These are phyloP conservation scores for Pungitius pungitius DNA, from an alignment of 2,113 vertebrate species.

Conservation along the genomic window DNA sequence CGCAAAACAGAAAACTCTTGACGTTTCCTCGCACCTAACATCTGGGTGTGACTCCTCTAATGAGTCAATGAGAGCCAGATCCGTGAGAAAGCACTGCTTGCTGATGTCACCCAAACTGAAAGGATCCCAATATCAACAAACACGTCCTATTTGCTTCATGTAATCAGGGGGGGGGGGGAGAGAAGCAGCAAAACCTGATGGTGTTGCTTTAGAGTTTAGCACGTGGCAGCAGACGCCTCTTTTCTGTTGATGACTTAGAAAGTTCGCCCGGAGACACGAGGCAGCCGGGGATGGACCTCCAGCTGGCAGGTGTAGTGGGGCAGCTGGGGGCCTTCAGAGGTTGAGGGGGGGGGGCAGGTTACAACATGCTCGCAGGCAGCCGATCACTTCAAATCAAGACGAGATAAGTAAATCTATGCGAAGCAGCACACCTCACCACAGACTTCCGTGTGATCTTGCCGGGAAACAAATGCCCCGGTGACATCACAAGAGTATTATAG, in stretches of 20 bases:
- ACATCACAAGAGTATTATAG: neutral
- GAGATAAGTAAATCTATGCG: slow-evolving; percentile 31
- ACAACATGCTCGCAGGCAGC: slow-evolving; percentile 49
- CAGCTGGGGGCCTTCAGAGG: slow-evolving; percentile 38
- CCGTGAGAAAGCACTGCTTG: slow-evolving; percentile 35
- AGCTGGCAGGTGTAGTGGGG: slow-evolving; percentile 66
- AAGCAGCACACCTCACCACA: slow-evolving; percentile 23
- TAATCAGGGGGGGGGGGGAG: neutral
- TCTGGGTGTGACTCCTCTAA: neutral
- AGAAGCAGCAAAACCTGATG: slow-evolving; percentile 19
- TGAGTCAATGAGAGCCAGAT: slow-evolving; percentile 36
- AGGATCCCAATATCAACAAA: slow-evolving; percentile 50
- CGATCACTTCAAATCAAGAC: slow-evolving; percentile 30
- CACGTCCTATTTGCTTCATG: slow-evolving; percentile 36
- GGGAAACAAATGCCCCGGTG: neutral
- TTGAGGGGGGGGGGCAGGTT: slow-evolving; percentile 50
- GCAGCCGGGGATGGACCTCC: slow-evolving; percentile 25
- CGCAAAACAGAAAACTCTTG: slow-evolving; percentile 4
- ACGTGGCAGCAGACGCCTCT: slow-evolving; percentile 54
- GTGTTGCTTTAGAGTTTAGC: slow-evolving; percentile 51
- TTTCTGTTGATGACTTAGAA: neutral
- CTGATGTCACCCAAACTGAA: slow-evolving; percentile 33
- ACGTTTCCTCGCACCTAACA: slow-evolving; percentile 1
- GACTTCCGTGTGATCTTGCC: slow-evolving; percentile 8
- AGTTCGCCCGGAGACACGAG: neutral